Percentiles rank a stretch among this genome's conserved stretches.
Evolutionary conservation across 1,140 invertebrate species (phyloP).

Genomic region (Leptinotarsa lineolata): DNA sequence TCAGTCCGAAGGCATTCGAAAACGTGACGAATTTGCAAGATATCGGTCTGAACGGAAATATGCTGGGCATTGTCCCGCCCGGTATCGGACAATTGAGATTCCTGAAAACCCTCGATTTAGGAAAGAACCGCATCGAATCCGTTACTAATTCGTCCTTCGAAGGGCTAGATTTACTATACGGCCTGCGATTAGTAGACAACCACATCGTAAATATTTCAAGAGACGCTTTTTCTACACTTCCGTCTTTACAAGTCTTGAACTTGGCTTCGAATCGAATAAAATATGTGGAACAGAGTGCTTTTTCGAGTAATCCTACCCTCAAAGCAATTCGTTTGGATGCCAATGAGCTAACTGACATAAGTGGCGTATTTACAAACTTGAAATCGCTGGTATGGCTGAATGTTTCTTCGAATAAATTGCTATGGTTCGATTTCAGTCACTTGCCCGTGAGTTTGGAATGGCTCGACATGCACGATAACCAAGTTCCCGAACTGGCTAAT

Average conservation of each 20-base stretch:
- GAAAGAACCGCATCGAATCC: slow-evolving; percentile 73
- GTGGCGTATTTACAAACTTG: slow-evolving; percentile 68
- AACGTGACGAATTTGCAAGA: slow-evolving; percentile 82
- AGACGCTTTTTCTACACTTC: slow-evolving; percentile 69
- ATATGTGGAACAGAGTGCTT: slow-evolving; percentile 67
- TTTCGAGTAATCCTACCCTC: slow-evolving; percentile 67
- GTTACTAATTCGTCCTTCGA: slow-evolving; percentile 66
- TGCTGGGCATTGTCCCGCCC: slow-evolving; percentile 70
- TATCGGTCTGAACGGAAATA: slow-evolving; percentile 77
- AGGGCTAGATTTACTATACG: slow-evolving; percentile 66
- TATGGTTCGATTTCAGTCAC: slow-evolving; percentile 70
- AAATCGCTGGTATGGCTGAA: slow-evolving; percentile 72
- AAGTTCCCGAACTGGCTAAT: slow-evolving; percentile 69
- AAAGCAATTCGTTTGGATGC: slow-evolving; percentile 70
- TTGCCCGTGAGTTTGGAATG: slow-evolving; percentile 71
- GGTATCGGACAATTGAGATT: slow-evolving; percentile 70
- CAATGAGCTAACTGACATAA: slow-evolving; percentile 68
- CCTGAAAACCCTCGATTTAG: slow-evolving; percentile 76
- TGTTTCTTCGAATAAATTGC: slow-evolving; percentile 70
- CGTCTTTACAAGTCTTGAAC: slow-evolving; percentile 70
- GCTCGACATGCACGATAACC: slow-evolving; percentile 72
- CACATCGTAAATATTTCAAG: slow-evolving; percentile 68
- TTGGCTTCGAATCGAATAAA: slow-evolving; percentile 71
- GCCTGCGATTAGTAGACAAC: slow-evolving; percentile 70
- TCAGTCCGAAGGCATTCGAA: slow-evolving; percentile 75